Evolutionary conservation across 2,888 invertebrate species (phyloP).

Genomic region (Scaptomyza caliginosa): DNA sequence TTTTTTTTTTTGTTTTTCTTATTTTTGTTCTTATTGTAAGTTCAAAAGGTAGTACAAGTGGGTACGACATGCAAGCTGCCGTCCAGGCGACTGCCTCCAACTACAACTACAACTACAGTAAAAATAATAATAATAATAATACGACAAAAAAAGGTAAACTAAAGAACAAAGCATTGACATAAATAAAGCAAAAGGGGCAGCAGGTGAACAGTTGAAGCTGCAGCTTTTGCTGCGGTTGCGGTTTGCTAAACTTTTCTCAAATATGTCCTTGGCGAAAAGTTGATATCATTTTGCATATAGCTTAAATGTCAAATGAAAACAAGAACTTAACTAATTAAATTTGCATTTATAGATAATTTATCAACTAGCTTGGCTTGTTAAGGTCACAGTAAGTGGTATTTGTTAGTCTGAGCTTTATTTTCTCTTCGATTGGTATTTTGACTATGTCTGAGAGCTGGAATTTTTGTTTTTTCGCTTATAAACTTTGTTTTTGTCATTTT

Average conservation of each 20-base stretch:
- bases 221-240: slow-evolving; percentile 51
- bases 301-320: no score
- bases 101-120: slow-evolving; percentile 23
- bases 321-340: no score
- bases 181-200: slow-evolving; percentile 55
- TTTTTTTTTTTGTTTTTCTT: slow-evolving; percentile 33
- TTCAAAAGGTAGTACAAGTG: slow-evolving; percentile 74
- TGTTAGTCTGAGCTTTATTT: no score
- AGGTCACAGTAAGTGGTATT: no score
- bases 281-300: slow-evolving; percentile 54
- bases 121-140: slow-evolving; percentile 26
- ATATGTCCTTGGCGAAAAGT: slow-evolving; percentile 49
- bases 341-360: no score
- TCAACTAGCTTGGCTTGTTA: no score
- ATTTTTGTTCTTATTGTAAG: slow-evolving; percentile 55
- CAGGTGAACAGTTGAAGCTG: slow-evolving; percentile 15
- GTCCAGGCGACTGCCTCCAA: slow-evolving; percentile 28
- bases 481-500: slow-evolving; percentile 31
- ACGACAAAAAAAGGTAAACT: slow-evolving; percentile 34
- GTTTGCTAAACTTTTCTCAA: slow-evolving; percentile 48
- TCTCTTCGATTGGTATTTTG: slow-evolving; percentile 21
- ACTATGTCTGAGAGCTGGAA: slow-evolving; percentile 49
- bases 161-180: slow-evolving; percentile 77
- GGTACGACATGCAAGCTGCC: slow-evolving; percentile 72
- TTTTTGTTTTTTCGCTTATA: slow-evolving; percentile 16